Evolutionary conservation across 2,797 vertebrate species (phyloP).

Genomic region (Pseudomugil gertrudae): DNA sequence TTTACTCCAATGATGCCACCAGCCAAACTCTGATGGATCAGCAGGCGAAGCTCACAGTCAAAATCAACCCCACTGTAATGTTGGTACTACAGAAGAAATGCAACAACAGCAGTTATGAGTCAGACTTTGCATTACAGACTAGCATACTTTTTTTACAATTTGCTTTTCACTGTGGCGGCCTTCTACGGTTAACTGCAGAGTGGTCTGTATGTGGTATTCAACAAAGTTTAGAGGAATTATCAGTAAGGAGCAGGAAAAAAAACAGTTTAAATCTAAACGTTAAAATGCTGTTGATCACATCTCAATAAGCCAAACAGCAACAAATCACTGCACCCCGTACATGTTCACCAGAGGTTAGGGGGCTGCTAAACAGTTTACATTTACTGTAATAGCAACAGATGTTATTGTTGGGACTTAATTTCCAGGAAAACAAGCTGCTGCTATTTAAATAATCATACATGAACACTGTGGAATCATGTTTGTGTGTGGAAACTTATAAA

Average conservation of each 20-base stretch:
- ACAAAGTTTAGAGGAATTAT: no score
- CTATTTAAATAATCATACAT: no score
- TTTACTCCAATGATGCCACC: constrained; percentile 98
- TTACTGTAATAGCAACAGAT: neutral
- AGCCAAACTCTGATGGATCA: constrained; percentile 97
- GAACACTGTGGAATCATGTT: no score
- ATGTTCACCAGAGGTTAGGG: no score
- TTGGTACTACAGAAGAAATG: constrained; percentile 87
- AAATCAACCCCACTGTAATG: constrained; percentile 98
- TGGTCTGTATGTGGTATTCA: neutral
- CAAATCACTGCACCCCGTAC: neutral
- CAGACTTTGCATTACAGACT: neutral
- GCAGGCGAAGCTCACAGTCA: constrained; percentile 93
- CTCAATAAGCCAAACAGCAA: no score
- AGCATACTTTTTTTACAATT: neutral
- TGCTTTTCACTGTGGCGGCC: neutral
- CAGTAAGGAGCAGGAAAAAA: no score
- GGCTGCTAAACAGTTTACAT: neutral
- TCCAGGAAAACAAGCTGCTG: no score
- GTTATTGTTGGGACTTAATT: no score
- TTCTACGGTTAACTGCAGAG: neutral
- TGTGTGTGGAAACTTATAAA: no score
- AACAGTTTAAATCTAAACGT: no score
- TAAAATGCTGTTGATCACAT: no score
- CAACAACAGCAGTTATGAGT: constrained; percentile 6